Percentiles rank a stretch among this genome's conserved stretches.
phyloP scores from a whole-genome alignment of 1,140 invertebrate genomes.

The Drosophila jambulina region DNA sequence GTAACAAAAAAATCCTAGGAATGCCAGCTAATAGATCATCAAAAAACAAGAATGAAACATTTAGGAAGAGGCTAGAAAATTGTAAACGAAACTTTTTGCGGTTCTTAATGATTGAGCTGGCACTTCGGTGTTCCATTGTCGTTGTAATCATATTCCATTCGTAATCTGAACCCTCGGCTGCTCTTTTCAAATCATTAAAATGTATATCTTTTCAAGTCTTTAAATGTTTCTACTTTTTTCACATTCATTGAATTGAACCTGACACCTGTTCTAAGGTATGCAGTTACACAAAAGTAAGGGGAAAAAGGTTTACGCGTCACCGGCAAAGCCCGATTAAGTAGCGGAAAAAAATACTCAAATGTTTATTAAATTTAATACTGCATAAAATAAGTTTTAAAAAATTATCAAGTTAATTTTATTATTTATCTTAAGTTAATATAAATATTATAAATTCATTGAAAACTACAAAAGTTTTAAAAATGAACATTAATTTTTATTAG shows the following conservation, averaged over 20 bases:
- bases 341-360: too few relatives aligned
- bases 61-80: not conserved
- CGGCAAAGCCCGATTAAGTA: not conserved
- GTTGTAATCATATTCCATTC: conserved; percentile 4
- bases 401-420: not conserved
- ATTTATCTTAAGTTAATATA: not conserved
- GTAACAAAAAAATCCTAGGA: not conserved
- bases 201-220: not conserved
- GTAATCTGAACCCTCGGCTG: conserved; percentile 1
- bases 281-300: conserved; percentile 11
- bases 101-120: not conserved
- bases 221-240: not conserved
- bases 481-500: too few relatives aligned
- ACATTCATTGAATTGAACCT: conserved; percentile 11
- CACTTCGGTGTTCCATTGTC: not conserved
- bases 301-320: not conserved
- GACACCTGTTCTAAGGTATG: conserved; percentile 20
- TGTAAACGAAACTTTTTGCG: not conserved
- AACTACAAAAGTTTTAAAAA: too few relatives aligned
- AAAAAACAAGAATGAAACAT: not conserved
- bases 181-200: not conserved
- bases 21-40: conserved; percentile 47
- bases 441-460: too few relatives aligned
- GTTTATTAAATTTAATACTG: too few relatives aligned
- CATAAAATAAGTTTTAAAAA: too few relatives aligned